Base-by-base conservation (phyloP, 2,797 vertebrate genomes). In the Periophthalmus magnuspinnatus region DNA sequence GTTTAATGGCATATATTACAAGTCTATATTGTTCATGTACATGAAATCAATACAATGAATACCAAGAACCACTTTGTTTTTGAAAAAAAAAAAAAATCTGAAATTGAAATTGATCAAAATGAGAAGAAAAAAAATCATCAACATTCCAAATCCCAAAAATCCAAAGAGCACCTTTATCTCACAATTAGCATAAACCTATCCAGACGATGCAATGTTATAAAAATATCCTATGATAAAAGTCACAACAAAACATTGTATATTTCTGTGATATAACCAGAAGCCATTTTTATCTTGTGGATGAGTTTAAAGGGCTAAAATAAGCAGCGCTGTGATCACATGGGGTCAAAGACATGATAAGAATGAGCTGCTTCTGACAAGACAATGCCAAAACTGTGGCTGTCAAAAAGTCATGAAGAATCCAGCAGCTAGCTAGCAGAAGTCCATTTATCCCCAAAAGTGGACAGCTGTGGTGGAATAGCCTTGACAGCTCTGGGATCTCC, bases 401-500 rank as follows among this genome's bases (percentile, higher is more conserved):
- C 72, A 81, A 80, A 83, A 83, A 87, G 84, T 83, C 84, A 48
- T 17, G 10, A 55, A 64, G 76, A 82, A 83, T 75, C 74, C 80
- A 69, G 66, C 72, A 81, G 76, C 80, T 80, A 65, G 72, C 79
- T 76, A 69, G 71, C 79, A 82, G 70, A 84, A 85, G 81, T 66
- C 70, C 75, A 80, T 88, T 89, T 87, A 88, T 86, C 78, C 63
- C 75, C 86, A 67, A 71, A 68, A 79, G 78, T 73, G 88, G 88
- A 88, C 84, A 83, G 85, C 81, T 84, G 62, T 67, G 84, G 76
- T 60, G 16, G 66, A 14, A 80, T 54, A 70, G 82, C 83, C 84
- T 74, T 88, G 88, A 88, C 86, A 88, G 85, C 86, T 71, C 47
- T 70, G 82, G 86, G 84, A 88, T 79, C 58, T 87, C 83, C 87